These are phyloP conservation scores for Sternarchorhynchus goeldii DNA, from an alignment of 2,797 vertebrate genomes.

Conservation along the genomic window DNA sequence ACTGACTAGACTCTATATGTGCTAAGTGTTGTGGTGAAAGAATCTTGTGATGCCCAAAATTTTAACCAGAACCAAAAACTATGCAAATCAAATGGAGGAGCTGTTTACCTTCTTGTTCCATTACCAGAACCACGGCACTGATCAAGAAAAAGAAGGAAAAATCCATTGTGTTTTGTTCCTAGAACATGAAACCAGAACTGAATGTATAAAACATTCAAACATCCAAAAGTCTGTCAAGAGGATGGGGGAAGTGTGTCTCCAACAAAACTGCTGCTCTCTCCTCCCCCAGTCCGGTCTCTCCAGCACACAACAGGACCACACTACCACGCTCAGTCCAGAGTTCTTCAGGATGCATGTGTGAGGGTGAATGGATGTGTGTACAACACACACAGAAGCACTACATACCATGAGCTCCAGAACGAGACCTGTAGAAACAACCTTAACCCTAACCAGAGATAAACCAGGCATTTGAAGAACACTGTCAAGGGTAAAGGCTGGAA, in stretches of 20 bases:
- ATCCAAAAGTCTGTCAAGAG: constrained; percentile 33
- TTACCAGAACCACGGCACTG: constrained; percentile 48
- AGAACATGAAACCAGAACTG: neutral
- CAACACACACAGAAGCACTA: neutral
- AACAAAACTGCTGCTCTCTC: constrained; percentile 48
- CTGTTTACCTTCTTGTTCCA: constrained; percentile 60
- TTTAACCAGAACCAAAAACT: neutral
- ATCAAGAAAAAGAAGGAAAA: constrained; percentile 52
- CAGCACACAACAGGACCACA: constrained; percentile 16
- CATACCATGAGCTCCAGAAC: neutral
- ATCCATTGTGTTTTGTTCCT: constrained; percentile 53
- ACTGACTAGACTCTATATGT: neutral
- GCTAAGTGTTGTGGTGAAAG: neutral
- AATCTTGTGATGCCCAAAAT: neutral
- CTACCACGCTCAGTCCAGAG: constrained; percentile 12
- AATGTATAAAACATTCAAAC: constrained; percentile 1
- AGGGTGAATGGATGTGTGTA: neutral
- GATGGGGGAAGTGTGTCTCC: constrained; percentile 19
- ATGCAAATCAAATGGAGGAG: constrained; percentile 1
- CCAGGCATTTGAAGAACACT: constrained; percentile 28
- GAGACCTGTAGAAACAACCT: neutral
- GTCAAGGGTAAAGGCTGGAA: constrained; percentile 37
- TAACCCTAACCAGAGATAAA: constrained; percentile 15
- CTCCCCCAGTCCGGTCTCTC: constrained; percentile 7
- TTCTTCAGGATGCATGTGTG: too few relatives aligned